Evolutionary conservation across 2,113 vertebrate genomes (phyloP).

Genomic region (Hippocampus mohnikei): DNA sequence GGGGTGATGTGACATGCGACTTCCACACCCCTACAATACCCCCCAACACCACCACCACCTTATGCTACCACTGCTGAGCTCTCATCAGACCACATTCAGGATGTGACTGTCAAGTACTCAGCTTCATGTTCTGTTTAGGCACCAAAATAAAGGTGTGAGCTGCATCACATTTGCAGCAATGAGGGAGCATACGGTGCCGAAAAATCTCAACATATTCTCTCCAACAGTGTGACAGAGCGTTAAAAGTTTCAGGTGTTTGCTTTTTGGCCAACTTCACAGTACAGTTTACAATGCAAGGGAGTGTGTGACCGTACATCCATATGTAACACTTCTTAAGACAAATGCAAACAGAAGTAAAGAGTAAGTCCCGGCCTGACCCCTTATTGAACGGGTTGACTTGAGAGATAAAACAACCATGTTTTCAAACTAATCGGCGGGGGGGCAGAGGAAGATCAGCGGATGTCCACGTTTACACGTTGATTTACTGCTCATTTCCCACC

Average conservation of each 20-base stretch:
- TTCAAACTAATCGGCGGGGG: neutral
- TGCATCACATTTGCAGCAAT: constrained; percentile 12
- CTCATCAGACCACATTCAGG: constrained; percentile 37
- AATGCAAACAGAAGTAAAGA: neutral
- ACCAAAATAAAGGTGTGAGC: constrained; percentile 2
- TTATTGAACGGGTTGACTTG: neutral
- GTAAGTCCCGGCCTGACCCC: neutral
- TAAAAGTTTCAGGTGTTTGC: constrained; percentile 9
- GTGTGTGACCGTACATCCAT: neutral
- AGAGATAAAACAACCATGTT: neutral
- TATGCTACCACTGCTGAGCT: constrained; percentile 19
- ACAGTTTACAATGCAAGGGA: neutral
- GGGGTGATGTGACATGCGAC: constrained; percentile 39
- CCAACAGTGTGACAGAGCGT: neutral
- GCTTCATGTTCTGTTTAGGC: constrained; percentile 34
- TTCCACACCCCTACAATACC: neutral
- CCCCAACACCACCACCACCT: neutral
- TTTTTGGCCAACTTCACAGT: neutral
- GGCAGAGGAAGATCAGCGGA: constrained; percentile 1
- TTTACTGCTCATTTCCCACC: neutral
- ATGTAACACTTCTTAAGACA: constrained; percentile 8
- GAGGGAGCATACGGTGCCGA: neutral
- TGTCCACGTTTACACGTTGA: neutral
- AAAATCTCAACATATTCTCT: neutral
- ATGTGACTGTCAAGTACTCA: constrained; percentile 36